Evolutionary conservation across 2,113 vertebrate genomes (phyloP).

Genomic region (Morone chrysops): DNA sequence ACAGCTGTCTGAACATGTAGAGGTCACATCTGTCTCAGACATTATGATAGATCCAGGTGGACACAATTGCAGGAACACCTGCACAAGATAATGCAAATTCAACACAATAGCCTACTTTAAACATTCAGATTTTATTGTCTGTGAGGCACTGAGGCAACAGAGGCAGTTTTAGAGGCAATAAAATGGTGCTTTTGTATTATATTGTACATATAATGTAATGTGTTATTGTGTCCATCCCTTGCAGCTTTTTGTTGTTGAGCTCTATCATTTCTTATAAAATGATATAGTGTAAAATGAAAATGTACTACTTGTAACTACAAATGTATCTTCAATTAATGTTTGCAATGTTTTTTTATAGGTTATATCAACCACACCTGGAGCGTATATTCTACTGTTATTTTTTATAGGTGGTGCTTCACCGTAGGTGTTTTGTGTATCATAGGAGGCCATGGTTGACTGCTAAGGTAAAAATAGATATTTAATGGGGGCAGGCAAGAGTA

Average conservation of each 20-base stretch:
- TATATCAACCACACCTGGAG: constrained; percentile 39
- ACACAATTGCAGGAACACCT: not conserved
- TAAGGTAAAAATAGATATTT: constrained; percentile 78
- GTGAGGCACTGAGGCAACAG: constrained; percentile 1
- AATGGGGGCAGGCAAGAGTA: constrained; percentile 72
- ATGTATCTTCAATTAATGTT: constrained; percentile 22
- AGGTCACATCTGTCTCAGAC: constrained; percentile 11
- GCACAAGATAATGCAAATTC: not conserved
- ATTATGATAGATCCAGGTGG: constrained; percentile 9
- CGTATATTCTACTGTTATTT: constrained; percentile 11
- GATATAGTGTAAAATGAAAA: not conserved
- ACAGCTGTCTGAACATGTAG: constrained; percentile 2
- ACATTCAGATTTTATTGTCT: constrained; percentile 2
- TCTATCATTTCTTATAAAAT: constrained; percentile 20
- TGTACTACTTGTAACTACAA: not conserved
- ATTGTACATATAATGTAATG: constrained; percentile 19
- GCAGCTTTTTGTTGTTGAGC: constrained; percentile 11
- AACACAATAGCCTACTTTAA: constrained; percentile 15
- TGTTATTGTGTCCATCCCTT: constrained; percentile 9
- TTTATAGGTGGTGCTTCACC: constrained; percentile 43
- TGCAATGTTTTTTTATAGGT: constrained; percentile 8
- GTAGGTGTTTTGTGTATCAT: constrained; percentile 60
- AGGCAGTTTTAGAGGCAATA: constrained; percentile 31
- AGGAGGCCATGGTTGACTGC: constrained; percentile 56
- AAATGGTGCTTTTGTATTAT: constrained; percentile 6